These are phyloP conservation scores for Trachelus iudaicus DNA, from an alignment of 2,888 invertebrate species.

Conservation along the genomic window DNA sequence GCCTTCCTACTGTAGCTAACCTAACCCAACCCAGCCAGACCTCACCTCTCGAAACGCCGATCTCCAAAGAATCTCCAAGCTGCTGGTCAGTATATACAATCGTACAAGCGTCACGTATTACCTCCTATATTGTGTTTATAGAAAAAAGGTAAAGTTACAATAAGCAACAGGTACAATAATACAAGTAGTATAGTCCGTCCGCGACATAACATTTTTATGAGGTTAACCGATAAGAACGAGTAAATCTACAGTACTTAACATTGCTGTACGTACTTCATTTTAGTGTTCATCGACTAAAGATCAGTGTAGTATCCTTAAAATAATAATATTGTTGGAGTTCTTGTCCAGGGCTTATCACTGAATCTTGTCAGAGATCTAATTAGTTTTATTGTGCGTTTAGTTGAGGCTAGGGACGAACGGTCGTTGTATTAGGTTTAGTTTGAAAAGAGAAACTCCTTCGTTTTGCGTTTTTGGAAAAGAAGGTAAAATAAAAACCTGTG, in stretches of 20 bases:
- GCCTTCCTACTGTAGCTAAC: conserved; percentile 21
- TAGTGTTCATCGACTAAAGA: no score
- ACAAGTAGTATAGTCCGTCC: not conserved
- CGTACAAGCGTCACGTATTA: not conserved
- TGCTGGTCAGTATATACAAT: not conserved
- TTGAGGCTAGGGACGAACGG: no score
- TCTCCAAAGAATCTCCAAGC: conserved; percentile 33
- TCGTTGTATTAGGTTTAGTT: no score
- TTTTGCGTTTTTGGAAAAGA: no score
- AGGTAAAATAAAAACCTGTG: no score
- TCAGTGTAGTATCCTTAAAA: no score
- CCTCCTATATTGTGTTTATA: not conserved
- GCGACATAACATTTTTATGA: not conserved
- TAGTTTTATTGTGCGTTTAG: no score
- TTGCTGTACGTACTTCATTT: no score
- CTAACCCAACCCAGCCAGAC: not conserved
- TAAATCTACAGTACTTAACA: not conserved
- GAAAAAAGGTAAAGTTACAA: not conserved
- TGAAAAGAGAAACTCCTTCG: no score
- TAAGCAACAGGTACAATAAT: not conserved
- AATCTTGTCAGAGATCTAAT: no score
- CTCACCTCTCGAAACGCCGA: conserved; percentile 46
- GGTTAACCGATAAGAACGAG: not conserved
- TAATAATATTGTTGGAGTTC: no score
- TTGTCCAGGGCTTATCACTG: no score